Base-by-base conservation (phyloP, 1,140 invertebrate genomes). In the Acromyrmex charruanus region DNA sequence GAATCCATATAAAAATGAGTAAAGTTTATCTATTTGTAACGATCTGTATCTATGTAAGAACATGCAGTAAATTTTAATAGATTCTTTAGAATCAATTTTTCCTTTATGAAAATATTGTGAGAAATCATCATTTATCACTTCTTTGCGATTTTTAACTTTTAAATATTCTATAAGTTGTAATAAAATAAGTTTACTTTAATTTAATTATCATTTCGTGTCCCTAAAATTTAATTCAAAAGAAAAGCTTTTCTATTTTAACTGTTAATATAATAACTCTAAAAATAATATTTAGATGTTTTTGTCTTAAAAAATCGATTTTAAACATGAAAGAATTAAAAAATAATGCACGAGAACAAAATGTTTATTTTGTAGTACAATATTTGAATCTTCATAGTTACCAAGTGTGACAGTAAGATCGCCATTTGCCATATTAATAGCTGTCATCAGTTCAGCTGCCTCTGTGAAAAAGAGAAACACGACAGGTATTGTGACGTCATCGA, bases 381-480 rank as follows among this genome's bases (percentile, higher is more conserved):
- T 69, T 35, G 31, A 72, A 71, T 72, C 25, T 2, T 49, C 7
- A n/a, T 82, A 49, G 58, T 66, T 89, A 91, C 90, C 85, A 77
- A 95, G 93, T 35, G 93, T 94, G 25, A 95, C 92, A 49, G 87
- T 88, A 58, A 95, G 92, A 63, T 87, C 92, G 31, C 88, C 89
- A 63, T 93, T 69, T 58, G 89, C 82, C 7, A 69, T 59, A 6
- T 89, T 88, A 49, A 97, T 93, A 25, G 96, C 96, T 59, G 96
- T 95, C 1, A 97, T 89, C 10, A 99, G 93, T 89, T 96, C 95
- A 68, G 95, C 93, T 12, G 97, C 98, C 93, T 99, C 98, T 79
- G 96, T 94, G n/a, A 96, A 96, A 94, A 98, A 99, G 12, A 99
- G 96, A 94, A 99, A 99, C 0, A 99, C 97, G 18, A 98, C 96